phyloP scores from a whole-genome alignment of 2,888 invertebrate species.

The Anorthoa munda region DNA sequence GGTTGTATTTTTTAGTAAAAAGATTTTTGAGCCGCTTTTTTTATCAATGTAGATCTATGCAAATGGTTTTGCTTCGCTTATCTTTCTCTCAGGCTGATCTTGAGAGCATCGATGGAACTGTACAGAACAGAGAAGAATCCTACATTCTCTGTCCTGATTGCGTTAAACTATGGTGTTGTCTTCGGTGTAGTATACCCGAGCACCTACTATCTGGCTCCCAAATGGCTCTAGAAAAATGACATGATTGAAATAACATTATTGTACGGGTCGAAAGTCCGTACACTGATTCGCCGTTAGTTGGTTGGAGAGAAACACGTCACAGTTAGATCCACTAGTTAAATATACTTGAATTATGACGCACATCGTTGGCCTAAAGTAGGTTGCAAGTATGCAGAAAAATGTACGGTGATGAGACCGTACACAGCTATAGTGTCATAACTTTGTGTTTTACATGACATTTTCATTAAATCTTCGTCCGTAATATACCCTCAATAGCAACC shows the following conservation, averaged over 20 bases:
- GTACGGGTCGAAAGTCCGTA: too few relatives aligned
- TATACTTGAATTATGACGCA: too few relatives aligned
- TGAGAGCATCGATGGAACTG: not conserved
- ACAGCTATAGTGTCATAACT: not conserved
- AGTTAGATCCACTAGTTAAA: too few relatives aligned
- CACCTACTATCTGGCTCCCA: not conserved
- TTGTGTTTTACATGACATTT: constrained; percentile 11
- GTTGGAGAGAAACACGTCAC: too few relatives aligned
- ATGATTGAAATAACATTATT: not conserved
- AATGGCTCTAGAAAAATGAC: not conserved
- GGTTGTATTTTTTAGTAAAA: too few relatives aligned
- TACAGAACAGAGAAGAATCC: not conserved
- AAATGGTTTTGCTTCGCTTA: too few relatives aligned
- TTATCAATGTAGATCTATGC: not conserved
- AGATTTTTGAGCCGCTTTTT: too few relatives aligned
- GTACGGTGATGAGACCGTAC: too few relatives aligned
- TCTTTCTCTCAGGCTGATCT: not conserved
- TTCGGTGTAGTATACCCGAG: not conserved
- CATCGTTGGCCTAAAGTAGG: too few relatives aligned
- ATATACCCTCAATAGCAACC: not conserved
- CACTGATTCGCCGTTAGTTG: too few relatives aligned
- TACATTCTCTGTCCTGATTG: too few relatives aligned
- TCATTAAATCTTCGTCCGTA: constrained; percentile 23
- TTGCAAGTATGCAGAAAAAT: too few relatives aligned
- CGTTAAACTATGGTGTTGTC: not conserved